Percentiles rank a stretch among this genome's conserved stretches.
Evolutionary conservation across 1,140 invertebrate genomes (phyloP).

Genomic region (Archegozetes longisetosus): DNA sequence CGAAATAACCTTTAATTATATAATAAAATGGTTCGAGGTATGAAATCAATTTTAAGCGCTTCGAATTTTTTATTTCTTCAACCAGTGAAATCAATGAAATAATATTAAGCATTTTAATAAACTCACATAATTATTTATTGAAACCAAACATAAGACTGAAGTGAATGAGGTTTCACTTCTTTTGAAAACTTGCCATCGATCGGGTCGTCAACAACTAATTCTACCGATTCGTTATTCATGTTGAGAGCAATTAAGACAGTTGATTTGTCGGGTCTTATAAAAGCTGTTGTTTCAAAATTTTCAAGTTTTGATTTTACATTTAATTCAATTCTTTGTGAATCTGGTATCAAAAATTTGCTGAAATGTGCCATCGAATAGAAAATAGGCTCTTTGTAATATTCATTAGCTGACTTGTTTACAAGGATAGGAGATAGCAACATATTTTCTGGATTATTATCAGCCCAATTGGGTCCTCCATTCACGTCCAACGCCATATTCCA

Average conservation of each 20-base stretch:
- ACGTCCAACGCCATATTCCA: conserved; percentile 38
- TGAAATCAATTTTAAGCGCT: no score
- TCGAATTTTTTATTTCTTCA: no score
- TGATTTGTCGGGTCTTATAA: conserved; percentile 3
- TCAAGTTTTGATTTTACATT: no score
- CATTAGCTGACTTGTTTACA: conserved; percentile 39
- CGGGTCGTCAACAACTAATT: background rate
- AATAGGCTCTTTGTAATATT: conserved; percentile 74
- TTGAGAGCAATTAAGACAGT: conserved; percentile 5
- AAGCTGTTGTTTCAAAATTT: background rate
- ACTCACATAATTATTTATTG: no score
- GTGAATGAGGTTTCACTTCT: no score
- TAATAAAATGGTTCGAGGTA: no score
- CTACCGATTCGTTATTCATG: background rate
- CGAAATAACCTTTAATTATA: no score
- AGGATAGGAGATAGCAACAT: conserved; percentile 57
- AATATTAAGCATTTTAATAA: no score
- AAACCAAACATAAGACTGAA: no score
- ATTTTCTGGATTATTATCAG: conserved; percentile 56
- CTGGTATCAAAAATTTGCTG: conserved; percentile 53
- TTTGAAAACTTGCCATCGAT: no score
- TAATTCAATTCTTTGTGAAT: conserved; percentile 35
- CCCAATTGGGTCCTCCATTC: conserved; percentile 50
- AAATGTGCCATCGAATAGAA: conserved; percentile 50
- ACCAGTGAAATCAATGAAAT: no score